Evolutionary conservation across 2,113 vertebrate species (phyloP).

Genomic region (Podarcis cretensis): DNA sequence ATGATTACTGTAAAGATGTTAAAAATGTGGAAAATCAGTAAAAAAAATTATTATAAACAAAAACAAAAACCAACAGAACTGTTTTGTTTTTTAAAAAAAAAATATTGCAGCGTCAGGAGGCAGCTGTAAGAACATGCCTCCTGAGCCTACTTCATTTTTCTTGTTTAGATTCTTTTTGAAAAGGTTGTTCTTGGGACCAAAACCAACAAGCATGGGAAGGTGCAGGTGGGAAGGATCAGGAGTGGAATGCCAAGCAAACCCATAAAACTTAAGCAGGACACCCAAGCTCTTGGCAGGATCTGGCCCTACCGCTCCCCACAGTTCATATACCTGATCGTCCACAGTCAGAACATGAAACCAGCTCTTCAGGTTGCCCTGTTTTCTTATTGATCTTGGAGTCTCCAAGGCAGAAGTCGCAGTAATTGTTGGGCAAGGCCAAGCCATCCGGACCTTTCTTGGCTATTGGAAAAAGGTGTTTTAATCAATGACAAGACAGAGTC

Average conservation of each 20-base stretch:
- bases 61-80: too few species aligned
- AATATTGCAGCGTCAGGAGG: background rate
- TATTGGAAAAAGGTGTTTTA: conserved; percentile 35
- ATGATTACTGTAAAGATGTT: too few species aligned
- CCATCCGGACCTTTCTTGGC: conserved; percentile 95
- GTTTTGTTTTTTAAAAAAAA: too few species aligned
- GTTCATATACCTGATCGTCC: conserved; percentile 86
- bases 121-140: background rate
- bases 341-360: conserved; percentile 96
- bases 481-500: background rate
- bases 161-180: background rate
- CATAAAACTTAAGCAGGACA: background rate
- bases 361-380: conserved; percentile 91
- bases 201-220: too few species aligned
- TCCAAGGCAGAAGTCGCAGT: conserved; percentile 97
- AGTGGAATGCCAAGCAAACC: too few species aligned
- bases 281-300: background rate
- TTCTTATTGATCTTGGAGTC: conserved; percentile 97
- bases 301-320: too few species aligned
- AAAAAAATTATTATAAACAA: too few species aligned
- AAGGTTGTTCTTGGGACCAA: background rate
- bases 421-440: conserved; percentile 92
- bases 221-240: background rate
- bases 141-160: background rate
- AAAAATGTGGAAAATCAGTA: too few species aligned